A percentile compares a stretch with the other conserved stretches of the same genome.
Evolutionary conservation across 2,113 vertebrate genomes (phyloP).

Genomic region (Dromiciops gliroides): DNA sequence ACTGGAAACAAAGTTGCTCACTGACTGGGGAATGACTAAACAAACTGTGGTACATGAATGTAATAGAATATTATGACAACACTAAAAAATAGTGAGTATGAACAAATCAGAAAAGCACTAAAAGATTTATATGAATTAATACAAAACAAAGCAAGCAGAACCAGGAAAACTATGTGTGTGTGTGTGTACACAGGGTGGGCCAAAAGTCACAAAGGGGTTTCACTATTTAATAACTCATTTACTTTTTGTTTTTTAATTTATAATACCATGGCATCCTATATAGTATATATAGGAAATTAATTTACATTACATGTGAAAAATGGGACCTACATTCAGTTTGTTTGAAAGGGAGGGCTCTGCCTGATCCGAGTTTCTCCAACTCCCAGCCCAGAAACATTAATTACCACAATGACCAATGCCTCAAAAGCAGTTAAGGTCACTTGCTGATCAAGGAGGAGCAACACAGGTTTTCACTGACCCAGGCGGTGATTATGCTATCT

Average conservation of each 20-base stretch:
- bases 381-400: slow-evolving; percentile 14
- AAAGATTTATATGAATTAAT: not conserved
- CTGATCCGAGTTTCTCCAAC: slow-evolving; percentile 4
- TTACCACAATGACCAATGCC: not conserved
- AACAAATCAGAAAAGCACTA: not conserved
- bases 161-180: not conserved
- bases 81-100: not conserved
- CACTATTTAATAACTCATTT: too few species aligned
- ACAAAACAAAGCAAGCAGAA: not conserved
- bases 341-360: slow-evolving; percentile 11
- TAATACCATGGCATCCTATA: too few species aligned
- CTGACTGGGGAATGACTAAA: not conserved
- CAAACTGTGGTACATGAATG: not conserved
- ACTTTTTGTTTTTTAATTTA: too few species aligned
- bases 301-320: too few species aligned
- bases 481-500: not conserved
- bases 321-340: not conserved
- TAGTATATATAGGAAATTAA: too few species aligned
- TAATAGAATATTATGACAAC: not conserved
- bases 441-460: not conserved
- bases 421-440: slow-evolving; percentile 47
- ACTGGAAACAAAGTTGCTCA: not conserved
- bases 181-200: not conserved
- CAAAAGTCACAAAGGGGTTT: too few species aligned
- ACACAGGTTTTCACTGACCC: not conserved